A percentile compares a stretch with the other conserved stretches of the same genome.
Evolutionary conservation across 2,888 invertebrate genomes (phyloP).

Genomic region (Keiferia lycopersicella): DNA sequence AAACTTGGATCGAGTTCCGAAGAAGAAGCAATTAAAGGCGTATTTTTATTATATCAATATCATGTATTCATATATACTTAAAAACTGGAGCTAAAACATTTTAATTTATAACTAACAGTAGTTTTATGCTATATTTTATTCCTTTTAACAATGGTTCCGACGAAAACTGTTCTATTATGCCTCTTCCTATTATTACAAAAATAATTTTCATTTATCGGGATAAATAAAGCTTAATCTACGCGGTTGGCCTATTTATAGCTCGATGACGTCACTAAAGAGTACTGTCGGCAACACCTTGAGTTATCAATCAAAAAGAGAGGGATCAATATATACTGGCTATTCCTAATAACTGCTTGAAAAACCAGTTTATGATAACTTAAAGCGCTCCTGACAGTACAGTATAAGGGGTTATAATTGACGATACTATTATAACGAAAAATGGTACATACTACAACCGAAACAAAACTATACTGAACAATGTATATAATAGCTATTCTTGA

Average conservation of each 20-base stretch:
- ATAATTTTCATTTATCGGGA: slow-evolving; percentile 63
- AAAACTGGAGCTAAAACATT: slow-evolving; percentile 76
- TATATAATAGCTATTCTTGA: neutral
- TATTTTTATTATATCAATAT: slow-evolving; percentile 55
- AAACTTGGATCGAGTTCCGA: too few species aligned
- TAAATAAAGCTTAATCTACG: slow-evolving; percentile 38
- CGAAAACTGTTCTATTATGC: slow-evolving; percentile 43
- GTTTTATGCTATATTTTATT: slow-evolving; percentile 43
- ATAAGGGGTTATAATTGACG: slow-evolving; percentile 18
- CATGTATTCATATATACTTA: slow-evolving; percentile 62
- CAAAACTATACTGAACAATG: neutral
- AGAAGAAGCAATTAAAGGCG: slow-evolving; percentile 24
- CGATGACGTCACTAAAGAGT: slow-evolving; percentile 23
- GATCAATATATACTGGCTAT: too few species aligned
- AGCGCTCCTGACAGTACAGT: neutral
- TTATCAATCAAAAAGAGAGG: too few species aligned
- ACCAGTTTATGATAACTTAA: too few species aligned
- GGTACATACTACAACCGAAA: slow-evolving; percentile 16
- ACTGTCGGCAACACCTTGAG: neutral
- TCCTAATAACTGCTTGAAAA: too few species aligned
- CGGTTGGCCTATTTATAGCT: slow-evolving; percentile 33
- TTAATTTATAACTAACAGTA: slow-evolving; percentile 64
- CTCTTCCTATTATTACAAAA: slow-evolving; percentile 66
- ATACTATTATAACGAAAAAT: slow-evolving; percentile 19
- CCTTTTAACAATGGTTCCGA: slow-evolving; percentile 59